Evolutionary conservation across 2,113 vertebrate genomes (phyloP), one percentile per base, ranked within the genome.

Genomic region (Stigmatopora argus): DNA sequence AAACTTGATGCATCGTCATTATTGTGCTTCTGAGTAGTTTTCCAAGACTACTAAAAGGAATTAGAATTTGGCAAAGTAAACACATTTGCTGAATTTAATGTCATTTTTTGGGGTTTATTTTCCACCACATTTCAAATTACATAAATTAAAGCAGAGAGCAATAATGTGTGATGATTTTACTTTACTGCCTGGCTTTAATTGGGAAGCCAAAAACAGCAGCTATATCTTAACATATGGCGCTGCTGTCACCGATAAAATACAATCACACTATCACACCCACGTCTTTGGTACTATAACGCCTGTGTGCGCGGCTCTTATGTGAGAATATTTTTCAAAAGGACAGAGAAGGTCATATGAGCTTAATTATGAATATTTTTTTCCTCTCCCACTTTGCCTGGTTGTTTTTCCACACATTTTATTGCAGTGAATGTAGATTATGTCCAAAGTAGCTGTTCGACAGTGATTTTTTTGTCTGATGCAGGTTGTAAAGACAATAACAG

Each of bases 241-340:
- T 67, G 78, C 80, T 82, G 78, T 83, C 77, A 77, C 81, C 84
- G 81, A 84, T 80, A 82, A 80, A 67, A 75, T 74, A 70, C 66
- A 76, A 80, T 80, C 81, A 85, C 82, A 83, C 77, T 79, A 80
- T 80, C 81, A 84, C 82, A 83, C 77, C 80, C 83, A 77, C 78
- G 35, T 74, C 65, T 73, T 44, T 62, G 67, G 73, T 41, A 71
- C 69, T 67, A 65, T 63, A 64, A 63, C 61, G 63, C 67, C 49
- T 58, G 34, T 15, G 55, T 21, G 66, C 44, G 47, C 11, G 1
- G 38, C n/a, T 23, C n/a, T 19, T 23, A 58, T 26, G 6, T 55
- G 62, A 63, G 49, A 31, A 66, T 59, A 73, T 75, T 62, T 67
- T 68, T 52, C 65, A 31, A 10, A 14, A 77, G 34, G 44, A 48